Conservation (phyloP, 2,888 invertebrate genomes). For the Pegoplata infirma region DNA sequence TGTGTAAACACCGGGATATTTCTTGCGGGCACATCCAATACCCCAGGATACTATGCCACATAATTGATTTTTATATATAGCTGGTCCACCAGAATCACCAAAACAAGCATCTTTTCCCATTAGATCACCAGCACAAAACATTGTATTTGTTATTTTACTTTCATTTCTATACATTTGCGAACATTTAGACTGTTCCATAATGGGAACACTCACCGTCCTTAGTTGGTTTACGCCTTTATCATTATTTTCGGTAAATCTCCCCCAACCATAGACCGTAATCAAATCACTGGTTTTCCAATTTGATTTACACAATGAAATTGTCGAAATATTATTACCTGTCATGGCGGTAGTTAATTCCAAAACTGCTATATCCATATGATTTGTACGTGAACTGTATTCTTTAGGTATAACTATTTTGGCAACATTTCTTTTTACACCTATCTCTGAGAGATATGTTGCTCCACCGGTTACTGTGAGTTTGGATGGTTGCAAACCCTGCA, state of each 20-base stretch:
- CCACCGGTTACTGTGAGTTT: slow-evolving; percentile 69
- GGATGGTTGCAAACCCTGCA: slow-evolving; percentile 64
- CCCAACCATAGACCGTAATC: slow-evolving; percentile 73
- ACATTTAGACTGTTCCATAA: slow-evolving; percentile 68
- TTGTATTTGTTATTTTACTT: slow-evolving; percentile 63
- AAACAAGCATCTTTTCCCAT: slow-evolving; percentile 69
- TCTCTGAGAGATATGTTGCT: slow-evolving; percentile 66
- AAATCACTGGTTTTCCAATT: slow-evolving; percentile 63
- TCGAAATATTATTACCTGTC: slow-evolving; percentile 67
- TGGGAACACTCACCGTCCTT: slow-evolving; percentile 68
- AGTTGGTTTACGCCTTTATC: slow-evolving; percentile 66
- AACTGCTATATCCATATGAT: slow-evolving; percentile 72
- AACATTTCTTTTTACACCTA: slow-evolving; percentile 65
- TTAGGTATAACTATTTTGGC: slow-evolving; percentile 66
- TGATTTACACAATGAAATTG: slow-evolving; percentile 69
- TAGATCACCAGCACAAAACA: slow-evolving; percentile 70
- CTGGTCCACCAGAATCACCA: slow-evolving; percentile 74
- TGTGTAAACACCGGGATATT: slow-evolving; percentile 87
- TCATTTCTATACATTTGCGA: slow-evolving; percentile 26
- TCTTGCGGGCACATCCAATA: slow-evolving; percentile 77
- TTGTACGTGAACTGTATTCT: slow-evolving; percentile 64
- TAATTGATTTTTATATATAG: slow-evolving; percentile 64
- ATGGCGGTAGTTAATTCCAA: slow-evolving; percentile 67
- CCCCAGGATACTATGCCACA: slow-evolving; percentile 84
- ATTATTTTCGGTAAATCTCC: slow-evolving; percentile 65